These are phyloP conservation scores for Philopedon plagiatum DNA, from an alignment of 2,888 invertebrate genomes.

Conservation along the genomic window DNA sequence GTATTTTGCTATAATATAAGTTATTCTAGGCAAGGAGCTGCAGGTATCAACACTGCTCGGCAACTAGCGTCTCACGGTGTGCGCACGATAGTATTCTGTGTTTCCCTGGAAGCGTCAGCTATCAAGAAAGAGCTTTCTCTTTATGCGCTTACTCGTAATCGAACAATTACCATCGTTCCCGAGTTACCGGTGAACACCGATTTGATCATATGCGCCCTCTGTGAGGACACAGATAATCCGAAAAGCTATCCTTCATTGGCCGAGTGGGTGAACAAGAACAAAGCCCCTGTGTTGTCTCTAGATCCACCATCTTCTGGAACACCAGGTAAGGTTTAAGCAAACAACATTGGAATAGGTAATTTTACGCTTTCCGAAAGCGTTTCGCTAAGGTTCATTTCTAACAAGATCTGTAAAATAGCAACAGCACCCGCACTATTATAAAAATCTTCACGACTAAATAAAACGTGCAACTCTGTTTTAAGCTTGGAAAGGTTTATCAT, in stretches of 20 bases:
- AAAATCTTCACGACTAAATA: too few species aligned
- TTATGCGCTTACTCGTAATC: constrained; percentile 77
- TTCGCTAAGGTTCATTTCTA: too few species aligned
- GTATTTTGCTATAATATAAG: too few species aligned
- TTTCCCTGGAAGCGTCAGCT: constrained; percentile 64
- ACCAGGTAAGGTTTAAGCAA: constrained; percentile 63
- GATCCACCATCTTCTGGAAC: constrained; percentile 83
- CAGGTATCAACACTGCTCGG: constrained; percentile 83
- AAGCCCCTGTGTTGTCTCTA: constrained; percentile 81
- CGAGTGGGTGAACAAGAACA: constrained; percentile 79
- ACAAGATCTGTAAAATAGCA: too few species aligned
- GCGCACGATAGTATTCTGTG: constrained; percentile 73
- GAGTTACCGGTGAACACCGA: constrained; percentile 71
- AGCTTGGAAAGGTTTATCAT: too few species aligned
- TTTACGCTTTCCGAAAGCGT: too few species aligned
- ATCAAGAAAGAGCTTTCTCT: constrained; percentile 77
- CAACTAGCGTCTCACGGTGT: constrained; percentile 89
- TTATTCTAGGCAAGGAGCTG: constrained; percentile 71
- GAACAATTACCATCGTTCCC: constrained; percentile 71
- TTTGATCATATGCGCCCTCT: constrained; percentile 73
- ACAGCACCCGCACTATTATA: too few species aligned
- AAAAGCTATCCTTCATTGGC: constrained; percentile 71
- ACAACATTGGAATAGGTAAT: too few species aligned
- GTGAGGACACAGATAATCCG: constrained; percentile 68
- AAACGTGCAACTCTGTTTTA: too few species aligned